Evolutionary conservation across 2,113 vertebrate genomes (phyloP).

Genomic region (Odocoileus virginianus): DNA sequence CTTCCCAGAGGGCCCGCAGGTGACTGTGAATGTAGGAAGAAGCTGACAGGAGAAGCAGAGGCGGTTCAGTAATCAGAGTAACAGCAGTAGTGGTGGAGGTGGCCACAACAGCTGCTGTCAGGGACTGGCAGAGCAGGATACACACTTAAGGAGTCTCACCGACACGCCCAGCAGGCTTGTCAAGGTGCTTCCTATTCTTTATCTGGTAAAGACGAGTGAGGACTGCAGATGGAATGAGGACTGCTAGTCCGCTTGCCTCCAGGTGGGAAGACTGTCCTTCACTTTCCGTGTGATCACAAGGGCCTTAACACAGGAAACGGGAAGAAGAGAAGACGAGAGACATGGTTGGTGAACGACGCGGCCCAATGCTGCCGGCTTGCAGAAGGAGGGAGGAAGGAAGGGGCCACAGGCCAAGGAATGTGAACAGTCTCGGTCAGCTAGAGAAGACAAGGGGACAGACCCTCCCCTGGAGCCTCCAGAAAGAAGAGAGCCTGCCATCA

Average conservation of each 20-base stretch:
- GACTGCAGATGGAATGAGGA: background rate
- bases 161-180: rapidly evolving
- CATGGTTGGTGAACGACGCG: rapidly evolving
- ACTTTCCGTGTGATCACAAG: background rate
- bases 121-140: background rate
- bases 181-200: background rate
- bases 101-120: rapidly evolving
- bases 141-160: background rate
- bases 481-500: background rate
- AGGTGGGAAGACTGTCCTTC: background rate
- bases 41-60: background rate
- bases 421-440: rapidly evolving
- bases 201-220: background rate
- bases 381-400: background rate
- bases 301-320: background rate
- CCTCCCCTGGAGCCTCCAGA: background rate
- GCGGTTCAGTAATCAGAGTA: background rate
- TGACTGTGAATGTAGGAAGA: background rate
- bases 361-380: rapidly evolving
- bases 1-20: background rate
- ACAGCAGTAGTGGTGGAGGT: background rate
- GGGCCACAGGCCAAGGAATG: background rate
- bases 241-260: background rate
- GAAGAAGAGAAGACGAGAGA: background rate
- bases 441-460: background rate